These are phyloP conservation scores for Gracilinanus agilis DNA, from an alignment of 2,113 vertebrate genomes.

Conservation along the genomic window DNA sequence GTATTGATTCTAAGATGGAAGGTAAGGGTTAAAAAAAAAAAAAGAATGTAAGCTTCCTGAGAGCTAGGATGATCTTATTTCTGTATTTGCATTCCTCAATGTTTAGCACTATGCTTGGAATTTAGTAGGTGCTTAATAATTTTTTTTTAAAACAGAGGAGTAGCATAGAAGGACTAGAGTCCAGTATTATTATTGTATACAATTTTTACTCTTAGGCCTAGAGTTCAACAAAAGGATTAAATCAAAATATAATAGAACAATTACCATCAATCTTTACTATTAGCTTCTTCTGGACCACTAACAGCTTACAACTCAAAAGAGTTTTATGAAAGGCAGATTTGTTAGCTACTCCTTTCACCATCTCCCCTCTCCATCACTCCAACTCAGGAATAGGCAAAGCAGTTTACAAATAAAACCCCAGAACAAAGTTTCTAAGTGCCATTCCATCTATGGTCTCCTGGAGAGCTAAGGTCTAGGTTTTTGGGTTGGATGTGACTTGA, in stretches of 20 bases:
- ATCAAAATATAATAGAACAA: neutral
- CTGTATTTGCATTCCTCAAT: neutral
- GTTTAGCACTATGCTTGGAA: neutral
- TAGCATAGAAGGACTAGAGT: neutral
- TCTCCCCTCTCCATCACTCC: too few species aligned
- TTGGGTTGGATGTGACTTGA: neutral
- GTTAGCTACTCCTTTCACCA: too few species aligned
- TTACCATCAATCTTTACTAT: neutral
- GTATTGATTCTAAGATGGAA: too few species aligned
- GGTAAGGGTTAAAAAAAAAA: too few species aligned
- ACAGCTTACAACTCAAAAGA: too few species aligned
- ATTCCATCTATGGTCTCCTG: neutral
- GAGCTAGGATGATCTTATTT: neutral
- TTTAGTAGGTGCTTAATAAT: neutral
- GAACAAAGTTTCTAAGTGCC: neutral
- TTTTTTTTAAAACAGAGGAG: neutral
- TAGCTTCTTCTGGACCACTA: neutral
- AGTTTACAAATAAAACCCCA: neutral
- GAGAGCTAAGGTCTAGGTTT: too few species aligned
- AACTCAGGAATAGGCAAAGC: too few species aligned
- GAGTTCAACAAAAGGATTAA: neutral
- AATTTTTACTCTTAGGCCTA: neutral
- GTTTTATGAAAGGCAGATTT: too few species aligned
- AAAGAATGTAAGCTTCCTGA: neutral
- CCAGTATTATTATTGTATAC: neutral